Base-by-base conservation (phyloP, 2,113 vertebrate species). In the Pyxicephalus adspersus region DNA sequence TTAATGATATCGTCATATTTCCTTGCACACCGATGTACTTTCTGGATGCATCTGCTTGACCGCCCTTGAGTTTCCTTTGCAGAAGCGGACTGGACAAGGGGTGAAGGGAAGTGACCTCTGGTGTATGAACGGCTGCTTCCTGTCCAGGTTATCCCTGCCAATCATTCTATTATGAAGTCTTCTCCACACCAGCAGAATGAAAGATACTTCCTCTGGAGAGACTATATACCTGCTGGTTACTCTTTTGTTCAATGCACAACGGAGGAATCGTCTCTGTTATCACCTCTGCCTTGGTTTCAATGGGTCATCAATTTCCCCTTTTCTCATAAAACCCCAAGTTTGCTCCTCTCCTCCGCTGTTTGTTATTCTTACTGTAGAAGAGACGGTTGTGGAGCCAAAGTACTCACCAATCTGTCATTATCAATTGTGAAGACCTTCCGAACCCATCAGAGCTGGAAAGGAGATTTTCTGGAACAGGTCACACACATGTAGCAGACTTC, bases 391-490 rank as follows among this genome's bases (percentile, higher is more conserved):
- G 68, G 45, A 5, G 70, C 71, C 80, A 66, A 66, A 64, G 51
- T 58, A 23, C 61, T 82, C 80, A 66, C 70, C 72, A 65, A 82
- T 82, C 80, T 82, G 70, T 82, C 80, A 75, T 22, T 58, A 55
- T 29, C 6, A 73, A 82, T 82, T 82, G 80, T 82, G 70, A 75
- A 71, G 79, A 81, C 65, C 79, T 81, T 81, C 79, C 79, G 51
- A 78, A 29, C 25, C 60, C 65, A 54, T 76, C 45, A 54, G n/a
- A 28, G 18, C 26, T 64, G 80, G 80, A 66, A 81, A 74, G 64
- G 52, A 79, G 76, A 29, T 58, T 58, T 67, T 60, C 38, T n/a
- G 64, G 25, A 45, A 52, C 3, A 34, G 79, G 79, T 81, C 79
- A 74, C 45, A 17, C 25, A 17, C 45, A 29, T 61, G 52, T 18